A percentile compares a stretch with the other conserved stretches of the same genome.
phyloP scores from a whole-genome alignment of 2,888 invertebrate species.

The Leucophenga montana region DNA sequence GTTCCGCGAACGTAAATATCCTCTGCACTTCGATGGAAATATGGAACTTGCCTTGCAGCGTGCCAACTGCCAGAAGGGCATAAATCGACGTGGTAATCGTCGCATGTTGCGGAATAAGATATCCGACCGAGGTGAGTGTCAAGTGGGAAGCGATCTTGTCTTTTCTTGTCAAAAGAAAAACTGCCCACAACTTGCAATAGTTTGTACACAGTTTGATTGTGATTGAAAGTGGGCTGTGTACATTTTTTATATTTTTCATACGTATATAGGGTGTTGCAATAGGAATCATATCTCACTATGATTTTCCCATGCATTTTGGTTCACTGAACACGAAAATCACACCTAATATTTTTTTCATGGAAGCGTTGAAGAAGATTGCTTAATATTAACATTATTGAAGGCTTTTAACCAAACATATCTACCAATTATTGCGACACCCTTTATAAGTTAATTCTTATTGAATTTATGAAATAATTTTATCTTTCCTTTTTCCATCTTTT shows the following conservation, averaged over 20 bases:
- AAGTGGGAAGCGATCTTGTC: neutral
- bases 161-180: too few species aligned
- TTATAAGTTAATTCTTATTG: too few species aligned
- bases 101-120: slow-evolving; percentile 71
- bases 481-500: slow-evolving; percentile 9
- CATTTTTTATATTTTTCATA: too few species aligned
- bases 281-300: too few species aligned
- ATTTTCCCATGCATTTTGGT: too few species aligned
- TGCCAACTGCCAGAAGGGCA: slow-evolving; percentile 72
- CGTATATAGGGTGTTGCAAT: neutral
- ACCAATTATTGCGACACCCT: too few species aligned
- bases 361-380: too few species aligned
- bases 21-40: slow-evolving; percentile 71
- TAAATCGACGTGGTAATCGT: slow-evolving; percentile 68
- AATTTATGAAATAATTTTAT: slow-evolving; percentile 10
- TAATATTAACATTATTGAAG: too few species aligned
- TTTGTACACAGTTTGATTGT: neutral
- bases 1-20: slow-evolving; percentile 73
- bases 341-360: too few species aligned
- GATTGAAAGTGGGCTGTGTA: slow-evolving; percentile 38
- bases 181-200: too few species aligned
- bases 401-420: too few species aligned
- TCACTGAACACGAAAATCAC: too few species aligned
- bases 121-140: slow-evolving; percentile 68
- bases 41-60: slow-evolving; percentile 71